Evolutionary conservation across 2,888 invertebrate genomes (phyloP), one percentile per base, ranked within the genome.

Genomic region (Copidosoma aretas): DNA sequence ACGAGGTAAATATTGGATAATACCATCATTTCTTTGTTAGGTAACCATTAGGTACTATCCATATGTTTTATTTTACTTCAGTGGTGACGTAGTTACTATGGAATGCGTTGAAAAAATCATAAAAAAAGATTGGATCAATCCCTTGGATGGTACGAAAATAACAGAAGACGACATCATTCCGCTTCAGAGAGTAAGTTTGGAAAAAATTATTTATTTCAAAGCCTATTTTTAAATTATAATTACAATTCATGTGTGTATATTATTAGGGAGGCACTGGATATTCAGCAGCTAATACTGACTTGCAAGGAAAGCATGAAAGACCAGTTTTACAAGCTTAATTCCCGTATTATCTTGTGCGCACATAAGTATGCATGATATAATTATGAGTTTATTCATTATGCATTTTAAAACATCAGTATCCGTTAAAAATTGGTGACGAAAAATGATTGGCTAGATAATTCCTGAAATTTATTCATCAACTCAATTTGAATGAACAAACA

Each of bases 91-190:
- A 10, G 93, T 99, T 1, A 98, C 98, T 0, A 88, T 95, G 90
- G 97, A 98, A 82, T 98, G 97, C 85, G 91, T 97, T 5, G 97
- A 98, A 78, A 97, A 96, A 81, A 88, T 99, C 19, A 95, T 99
- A 64, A 95, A 93, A 79, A 97, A 95, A 78, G 98, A 99, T 82
- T 96, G 95, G 97, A 86, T 93, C 24, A 97, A 99, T 86, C 99
- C 99, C 0, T 87, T 97, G 24, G 97, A 94, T 61, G 91, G 91
- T 64, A 89, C 93, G 70, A 93, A 91, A 81, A 82, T 97, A 10
- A 91, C 88, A 60, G 96, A 97, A 73, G 91, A 91, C 76, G 99
- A 99, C 80, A 94, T 99, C 39, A 97, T 99, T 79, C 88, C 88
- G 8, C 84, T 99, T 78, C 94, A 98, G 83, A 89, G 97, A 84